phyloP scores from a whole-genome alignment of 2,888 invertebrate genomes.

The Cataglyphis altisquamis region DNA sequence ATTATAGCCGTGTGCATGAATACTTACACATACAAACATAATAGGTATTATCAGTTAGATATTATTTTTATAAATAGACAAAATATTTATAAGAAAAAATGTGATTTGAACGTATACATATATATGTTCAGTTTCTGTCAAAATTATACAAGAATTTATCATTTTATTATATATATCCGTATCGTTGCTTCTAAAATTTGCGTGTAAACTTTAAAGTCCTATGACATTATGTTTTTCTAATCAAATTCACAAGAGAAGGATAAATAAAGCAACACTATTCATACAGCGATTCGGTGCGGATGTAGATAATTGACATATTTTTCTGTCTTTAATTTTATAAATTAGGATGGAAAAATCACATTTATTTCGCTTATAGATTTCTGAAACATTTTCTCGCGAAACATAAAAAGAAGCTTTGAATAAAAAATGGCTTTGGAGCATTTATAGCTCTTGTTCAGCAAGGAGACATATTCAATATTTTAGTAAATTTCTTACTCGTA shows the following conservation, averaged over 20 bases:
- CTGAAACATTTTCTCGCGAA: not conserved
- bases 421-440: not conserved
- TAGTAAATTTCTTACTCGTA: not conserved
- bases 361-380: not conserved
- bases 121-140: too few relatives aligned
- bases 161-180: not conserved
- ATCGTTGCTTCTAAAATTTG: not conserved
- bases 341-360: not conserved
- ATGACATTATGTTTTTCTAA: not conserved
- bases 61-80: constrained; percentile 12
- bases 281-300: not conserved
- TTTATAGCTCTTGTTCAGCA: not conserved
- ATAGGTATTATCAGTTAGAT: not conserved
- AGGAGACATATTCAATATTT: not conserved
- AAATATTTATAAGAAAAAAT: not conserved
- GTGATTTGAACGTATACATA: not conserved
- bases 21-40: not conserved
- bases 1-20: not conserved
- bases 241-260: not conserved
- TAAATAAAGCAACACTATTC: not conserved
- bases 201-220: not conserved
- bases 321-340: not conserved
- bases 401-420: not conserved
- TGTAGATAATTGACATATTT: not conserved
- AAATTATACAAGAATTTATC: too few relatives aligned